Evolutionary conservation across 2,888 invertebrate species (phyloP).

Genomic region (Leptopterna dolabrata): DNA sequence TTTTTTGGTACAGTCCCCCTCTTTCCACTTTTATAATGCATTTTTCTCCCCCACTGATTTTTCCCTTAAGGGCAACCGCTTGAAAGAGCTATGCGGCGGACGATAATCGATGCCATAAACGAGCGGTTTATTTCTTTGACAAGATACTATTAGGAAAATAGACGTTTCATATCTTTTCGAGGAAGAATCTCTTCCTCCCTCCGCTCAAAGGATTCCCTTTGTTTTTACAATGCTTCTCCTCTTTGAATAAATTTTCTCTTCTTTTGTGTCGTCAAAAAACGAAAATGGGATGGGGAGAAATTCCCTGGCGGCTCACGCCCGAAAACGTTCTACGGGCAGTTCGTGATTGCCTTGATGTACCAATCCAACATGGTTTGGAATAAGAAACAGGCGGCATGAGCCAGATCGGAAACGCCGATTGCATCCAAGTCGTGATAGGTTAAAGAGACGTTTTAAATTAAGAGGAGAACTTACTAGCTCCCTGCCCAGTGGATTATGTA

Average conservation of each 20-base stretch:
- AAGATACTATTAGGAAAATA: neutral
- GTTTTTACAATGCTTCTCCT: neutral
- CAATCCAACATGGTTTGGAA: slow-evolving; percentile 2
- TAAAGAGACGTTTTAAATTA: neutral
- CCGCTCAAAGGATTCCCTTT: neutral
- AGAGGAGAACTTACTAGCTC: neutral
- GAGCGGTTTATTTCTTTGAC: slow-evolving; percentile 27
- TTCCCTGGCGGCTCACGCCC: neutral
- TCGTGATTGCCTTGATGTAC: neutral
- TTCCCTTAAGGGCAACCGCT: neutral
- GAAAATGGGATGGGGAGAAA: neutral
- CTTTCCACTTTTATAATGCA: slow-evolving; percentile 47
- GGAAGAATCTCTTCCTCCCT: neutral
- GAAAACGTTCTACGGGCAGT: neutral
- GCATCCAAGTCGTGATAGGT: neutral
- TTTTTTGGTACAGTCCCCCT: slow-evolving; percentile 3
- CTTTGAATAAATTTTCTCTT: neutral
- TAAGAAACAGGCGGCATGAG: neutral
- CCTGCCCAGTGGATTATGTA: neutral
- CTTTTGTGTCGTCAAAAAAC: neutral
- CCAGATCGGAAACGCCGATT: neutral
- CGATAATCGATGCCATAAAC: slow-evolving; percentile 17
- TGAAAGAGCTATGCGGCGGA: neutral
- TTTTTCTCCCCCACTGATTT: slow-evolving; percentile 47
- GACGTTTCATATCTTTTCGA: neutral